Evolutionary conservation across 2,797 vertebrate genomes (phyloP), one percentile per base, ranked within the genome.

Genomic region (Enteromius trimaculatus): DNA sequence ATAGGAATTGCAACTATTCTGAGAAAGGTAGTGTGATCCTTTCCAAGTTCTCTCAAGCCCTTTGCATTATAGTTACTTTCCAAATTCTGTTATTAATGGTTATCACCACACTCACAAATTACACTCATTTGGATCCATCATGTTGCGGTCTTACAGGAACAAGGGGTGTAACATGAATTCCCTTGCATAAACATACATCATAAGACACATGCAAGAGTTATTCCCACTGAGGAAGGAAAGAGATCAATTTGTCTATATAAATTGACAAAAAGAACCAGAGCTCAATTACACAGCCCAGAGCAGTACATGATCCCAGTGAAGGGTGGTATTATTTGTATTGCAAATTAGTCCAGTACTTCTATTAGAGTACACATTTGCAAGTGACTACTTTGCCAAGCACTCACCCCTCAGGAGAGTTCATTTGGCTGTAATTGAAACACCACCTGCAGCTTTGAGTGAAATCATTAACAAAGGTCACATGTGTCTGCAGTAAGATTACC

Each of bases 381-480:
- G 62, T 69, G 34, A 11, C 64, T 39, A 79, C 72, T 65, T 34
- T 53, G 23, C 77, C n/a, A 29, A 19, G 42, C 74, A 44, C 53
- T 70, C 21, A 6, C n/a, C 53, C 88, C 90, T 86, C 89, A 11
- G 0, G 83, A 88, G 92, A 91, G 84, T 88, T 91, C 71, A 82
- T 90, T 90, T 91, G 89, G 80, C 75, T 77, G 71, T 81, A 84
- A 81, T 75, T 90, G 90, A 91, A 86, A 87, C 89, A 88, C 88
- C 90, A 90, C 91, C 92, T 91, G 90, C 91, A 88, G 92, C 55
- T 92, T 89, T 90, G 91, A 93, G 91, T 91, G 90, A 88, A 91
- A 91, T 92, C 89, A 92, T 93, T 93, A 92, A 89, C 89, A 92
- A 92, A 92, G 90, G 92, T 94, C 92, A 93, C 84, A 87, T 91